Base-by-base conservation (phyloP, 2,888 invertebrate genomes). In the Euzophera pinguis region DNA sequence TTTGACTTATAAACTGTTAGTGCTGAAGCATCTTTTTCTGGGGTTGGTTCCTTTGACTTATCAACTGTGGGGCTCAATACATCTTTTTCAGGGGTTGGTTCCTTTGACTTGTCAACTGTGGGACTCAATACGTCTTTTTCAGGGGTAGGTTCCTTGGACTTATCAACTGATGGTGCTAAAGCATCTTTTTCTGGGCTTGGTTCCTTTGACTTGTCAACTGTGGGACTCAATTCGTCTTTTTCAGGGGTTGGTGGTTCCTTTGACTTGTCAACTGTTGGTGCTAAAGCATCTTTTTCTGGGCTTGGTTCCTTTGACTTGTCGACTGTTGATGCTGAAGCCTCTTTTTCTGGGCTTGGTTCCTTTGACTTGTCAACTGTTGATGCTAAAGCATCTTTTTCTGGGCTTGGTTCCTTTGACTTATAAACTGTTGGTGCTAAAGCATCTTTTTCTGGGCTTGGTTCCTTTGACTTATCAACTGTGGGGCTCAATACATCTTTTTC, bases 181-280 rank as follows among this genome's bases (percentile, higher is more conserved):
- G 7, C 2, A 7, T 32, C 32, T 32, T 32, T 32, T 10, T 32
- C 32, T 9, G 32, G 32, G 32, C 32, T 32, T 32, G 32, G 32
- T 10, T 32, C 32, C 7, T 32, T 32, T 7, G 32, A 32, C 10
- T 32, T 32, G 10, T 43, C 50, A 8, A 55, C 48, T 10, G 50
- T 6, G 1, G 38, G 38, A 1, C 7, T 14, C 14, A 14, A 38
- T 14, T 3, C 2, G 32, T 32, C 32, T 32, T 32, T 32, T 8
- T 4, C 32, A 4, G 32, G 32, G 7, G 14, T 59, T 0, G 58
- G 53, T 0, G 58, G 53, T 3, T 35, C 56, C n/a, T 60, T 48
- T 9, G 22, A 22, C 37, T 35, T 59, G 0, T 54, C 61, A 6
- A 38, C 38, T 0, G 39, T 9, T 3, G 9, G 10, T 3, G 22